Base-by-base conservation (phyloP, 2,888 invertebrate genomes). In the Matsumyia berberina region DNA sequence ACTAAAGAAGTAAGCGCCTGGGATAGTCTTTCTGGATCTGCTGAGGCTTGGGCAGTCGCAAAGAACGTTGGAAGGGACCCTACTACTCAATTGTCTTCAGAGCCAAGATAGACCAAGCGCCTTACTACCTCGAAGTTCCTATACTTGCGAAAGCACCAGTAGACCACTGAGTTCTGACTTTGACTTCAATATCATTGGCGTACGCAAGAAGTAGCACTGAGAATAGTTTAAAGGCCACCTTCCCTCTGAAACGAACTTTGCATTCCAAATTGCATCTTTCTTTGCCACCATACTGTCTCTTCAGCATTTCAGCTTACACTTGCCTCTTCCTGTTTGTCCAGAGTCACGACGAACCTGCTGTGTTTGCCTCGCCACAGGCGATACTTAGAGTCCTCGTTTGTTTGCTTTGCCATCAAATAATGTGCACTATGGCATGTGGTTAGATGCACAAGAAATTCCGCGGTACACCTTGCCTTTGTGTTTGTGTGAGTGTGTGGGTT, bases 401-500 rank as follows among this genome's bases (percentile, higher is more conserved):
- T 83, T 83, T 83, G 83, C 69, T 83, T 78, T 69, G 55, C 72
- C 67, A 60, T 67, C 42, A 69, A 77, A 53, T 53, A 72, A 66
- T 72, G 82, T 83, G 82, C 78, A 51, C 78, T 83, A 83, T 83
- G 83, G 73, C 64, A 73, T 73, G 83, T 67, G 73, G 73, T 74
- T 69, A 44, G 39, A 81, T 49, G 39, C 69, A 62, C 66, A 51
- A 62, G 62, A 69, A 37, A 51, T 70, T 64, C 78, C 64, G 72
- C 55, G 46, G 55, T 37, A 29, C 35, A 67, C 46, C 31, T 15
- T 49, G 58, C 12, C 24, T 42, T 44, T 55, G 31, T 19, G n/a
- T 51, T n/a, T 35, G 31, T 49, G 42, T 33, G 33, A 12, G n/a
- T 51, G n/a, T 35, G 31, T 49, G 42, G 24, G 19, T 53, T 73